phyloP scores from a whole-genome alignment of 2,797 vertebrate genomes.

The Rhabdomys pumilio region DNA sequence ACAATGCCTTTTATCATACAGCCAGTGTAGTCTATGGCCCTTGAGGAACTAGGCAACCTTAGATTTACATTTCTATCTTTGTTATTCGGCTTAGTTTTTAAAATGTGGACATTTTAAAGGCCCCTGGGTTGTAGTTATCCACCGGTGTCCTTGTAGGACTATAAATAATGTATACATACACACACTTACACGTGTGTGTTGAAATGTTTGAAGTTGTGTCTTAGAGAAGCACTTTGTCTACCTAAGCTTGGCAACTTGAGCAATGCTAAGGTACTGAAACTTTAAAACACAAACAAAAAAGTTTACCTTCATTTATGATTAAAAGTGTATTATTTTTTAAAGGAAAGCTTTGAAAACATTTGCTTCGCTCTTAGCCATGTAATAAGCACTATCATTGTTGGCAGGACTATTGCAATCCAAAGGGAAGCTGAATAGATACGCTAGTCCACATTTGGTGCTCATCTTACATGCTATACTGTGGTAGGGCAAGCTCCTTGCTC shows the following conservation, averaged over 20 bases:
- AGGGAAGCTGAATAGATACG: conserved; percentile 88
- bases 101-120: conserved; percentile 88
- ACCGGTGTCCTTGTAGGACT: conserved; percentile 89
- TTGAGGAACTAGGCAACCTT: conserved; percentile 83
- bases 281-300: conserved; percentile 74
- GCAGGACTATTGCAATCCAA: conserved; percentile 86
- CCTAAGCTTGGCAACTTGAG: conserved; percentile 91
- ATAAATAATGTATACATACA: conserved; percentile 85
- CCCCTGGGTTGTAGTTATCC: conserved; percentile 88
- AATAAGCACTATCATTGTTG: conserved; percentile 88
- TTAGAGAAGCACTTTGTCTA: conserved; percentile 94
- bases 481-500: conserved; percentile 88
- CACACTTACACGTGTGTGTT: conserved; percentile 75
- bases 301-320: conserved; percentile 90
- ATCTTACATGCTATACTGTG: conserved; percentile 89
- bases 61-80: conserved; percentile 86
- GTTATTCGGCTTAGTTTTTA: conserved; percentile 88
- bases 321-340: conserved; percentile 85
- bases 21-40: conserved; percentile 84
- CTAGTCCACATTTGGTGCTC: conserved; percentile 94
- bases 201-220: conserved; percentile 91
- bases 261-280: conserved; percentile 90
- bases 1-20: conserved; percentile 92
- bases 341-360: conserved; percentile 88
- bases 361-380: conserved; percentile 88